Conservation (phyloP, 2,888 invertebrate species). For the Melanotus villosus region DNA sequence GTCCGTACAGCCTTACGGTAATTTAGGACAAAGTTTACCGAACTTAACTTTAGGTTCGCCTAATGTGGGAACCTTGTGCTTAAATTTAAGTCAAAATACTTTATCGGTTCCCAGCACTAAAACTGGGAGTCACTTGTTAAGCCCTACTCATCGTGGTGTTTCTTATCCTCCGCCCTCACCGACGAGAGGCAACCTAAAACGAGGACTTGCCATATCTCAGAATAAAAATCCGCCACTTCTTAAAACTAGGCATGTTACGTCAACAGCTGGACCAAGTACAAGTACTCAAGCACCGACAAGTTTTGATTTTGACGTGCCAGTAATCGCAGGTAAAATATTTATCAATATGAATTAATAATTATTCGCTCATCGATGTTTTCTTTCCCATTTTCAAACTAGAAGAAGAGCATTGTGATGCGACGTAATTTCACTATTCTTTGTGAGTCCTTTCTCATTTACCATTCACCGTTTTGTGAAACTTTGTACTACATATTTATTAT, state of each 20-base stretch:
- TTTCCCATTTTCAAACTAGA: slow-evolving; percentile 60
- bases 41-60: slow-evolving; percentile 75
- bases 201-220: slow-evolving; percentile 80
- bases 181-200: slow-evolving; percentile 75
- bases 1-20: slow-evolving; percentile 80
- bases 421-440: slow-evolving; percentile 64
- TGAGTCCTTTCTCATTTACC: slow-evolving; percentile 59
- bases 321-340: slow-evolving; percentile 66
- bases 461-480: slow-evolving; percentile 31
- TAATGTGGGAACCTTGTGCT: slow-evolving; percentile 63
- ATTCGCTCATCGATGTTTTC: slow-evolving; percentile 40
- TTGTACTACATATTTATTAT: slow-evolving; percentile 9
- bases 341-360: neutral
- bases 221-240: slow-evolving; percentile 86
- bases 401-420: slow-evolving; percentile 67
- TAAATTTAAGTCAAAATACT: slow-evolving; percentile 69
- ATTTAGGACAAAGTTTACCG: slow-evolving; percentile 85
- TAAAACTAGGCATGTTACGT: slow-evolving; percentile 82
- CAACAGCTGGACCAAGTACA: slow-evolving; percentile 51
- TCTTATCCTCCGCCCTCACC: slow-evolving; percentile 90
- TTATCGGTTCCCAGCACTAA: slow-evolving; percentile 71
- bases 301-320: slow-evolving; percentile 70
- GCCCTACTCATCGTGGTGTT: slow-evolving; percentile 78
- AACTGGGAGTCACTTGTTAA: slow-evolving; percentile 68
- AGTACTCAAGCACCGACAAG: slow-evolving; percentile 63